Percentiles rank a stretch among this genome's conserved stretches.
Conservation (phyloP, 2,113 vertebrate species). For the Rhinopomastus cyanomelas region DNA sequence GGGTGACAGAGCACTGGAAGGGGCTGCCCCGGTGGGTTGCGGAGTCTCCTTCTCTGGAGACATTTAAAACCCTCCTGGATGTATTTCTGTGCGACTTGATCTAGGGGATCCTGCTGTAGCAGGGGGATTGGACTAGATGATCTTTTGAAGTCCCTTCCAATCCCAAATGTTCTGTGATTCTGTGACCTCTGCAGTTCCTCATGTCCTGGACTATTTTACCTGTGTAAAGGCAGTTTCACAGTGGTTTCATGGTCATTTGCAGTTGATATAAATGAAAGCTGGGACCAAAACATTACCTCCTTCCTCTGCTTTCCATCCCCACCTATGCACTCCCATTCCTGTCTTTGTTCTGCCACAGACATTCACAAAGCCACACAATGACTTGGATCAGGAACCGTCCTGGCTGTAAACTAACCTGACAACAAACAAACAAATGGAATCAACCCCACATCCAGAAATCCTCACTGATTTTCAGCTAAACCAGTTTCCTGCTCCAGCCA, state of each 20-base stretch:
- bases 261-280: neutral
- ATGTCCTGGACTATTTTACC: neutral
- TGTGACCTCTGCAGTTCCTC: neutral
- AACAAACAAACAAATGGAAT: neutral
- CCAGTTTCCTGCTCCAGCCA: neutral
- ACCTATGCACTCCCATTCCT: neutral
- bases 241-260: neutral
- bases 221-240: neutral
- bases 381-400: neutral
- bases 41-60: no score
- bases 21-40: no score
- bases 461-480: neutral
- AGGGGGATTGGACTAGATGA: no score
- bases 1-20: no score
- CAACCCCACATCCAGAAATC: neutral
- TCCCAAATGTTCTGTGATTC: no score
- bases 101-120: no score
- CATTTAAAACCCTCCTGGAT: no score
- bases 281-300: neutral
- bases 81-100: no score
- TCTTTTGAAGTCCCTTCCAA: no score
- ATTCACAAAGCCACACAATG: neutral
- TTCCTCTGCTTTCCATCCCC: constrained; percentile 7
- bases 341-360: neutral
- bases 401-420: neutral